These are phyloP conservation scores for Liopterus haemorrhoidalis DNA, from an alignment of 2,888 invertebrate species.

Conservation along the genomic window DNA sequence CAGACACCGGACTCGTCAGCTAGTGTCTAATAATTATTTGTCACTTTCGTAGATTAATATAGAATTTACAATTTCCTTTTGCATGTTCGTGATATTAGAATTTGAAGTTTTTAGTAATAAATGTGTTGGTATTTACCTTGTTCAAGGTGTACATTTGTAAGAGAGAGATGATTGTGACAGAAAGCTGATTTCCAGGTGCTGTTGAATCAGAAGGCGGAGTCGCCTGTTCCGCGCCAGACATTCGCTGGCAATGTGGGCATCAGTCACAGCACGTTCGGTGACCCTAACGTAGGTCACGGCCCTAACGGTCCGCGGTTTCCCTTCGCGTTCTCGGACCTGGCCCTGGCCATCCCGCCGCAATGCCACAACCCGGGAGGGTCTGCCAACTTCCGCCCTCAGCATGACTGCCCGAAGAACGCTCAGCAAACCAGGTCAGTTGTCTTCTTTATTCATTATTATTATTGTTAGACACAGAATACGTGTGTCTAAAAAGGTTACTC, in stretches of 20 bases:
- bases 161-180: not conserved
- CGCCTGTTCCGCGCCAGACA: not conserved
- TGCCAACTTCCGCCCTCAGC: slow-evolving; percentile 16
- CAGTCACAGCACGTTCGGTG: slow-evolving; percentile 15
- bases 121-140: too few species aligned
- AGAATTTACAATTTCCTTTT: too few species aligned
- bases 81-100: too few species aligned
- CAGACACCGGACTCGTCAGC: too few species aligned
- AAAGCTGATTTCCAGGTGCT: not conserved
- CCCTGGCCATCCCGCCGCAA: slow-evolving; percentile 8
- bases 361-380: slow-evolving; percentile 17
- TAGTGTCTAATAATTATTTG: too few species aligned
- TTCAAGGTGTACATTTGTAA: not conserved
- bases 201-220: not conserved
- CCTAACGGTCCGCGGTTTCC: slow-evolving; percentile 19
- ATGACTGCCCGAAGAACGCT: too few species aligned
- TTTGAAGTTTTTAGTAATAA: too few species aligned
- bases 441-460: too few species aligned
- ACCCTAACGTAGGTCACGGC: slow-evolving; percentile 17
- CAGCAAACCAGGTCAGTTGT: too few species aligned
- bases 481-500: too few species aligned
- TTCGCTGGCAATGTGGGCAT: slow-evolving; percentile 4
- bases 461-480: too few species aligned
- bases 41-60: too few species aligned
- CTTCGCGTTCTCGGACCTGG: slow-evolving; percentile 1